Percentiles rank a stretch among this genome's conserved stretches.
phyloP scores from a whole-genome alignment of 2,797 vertebrate species.

The Micromesistius poutassou region DNA sequence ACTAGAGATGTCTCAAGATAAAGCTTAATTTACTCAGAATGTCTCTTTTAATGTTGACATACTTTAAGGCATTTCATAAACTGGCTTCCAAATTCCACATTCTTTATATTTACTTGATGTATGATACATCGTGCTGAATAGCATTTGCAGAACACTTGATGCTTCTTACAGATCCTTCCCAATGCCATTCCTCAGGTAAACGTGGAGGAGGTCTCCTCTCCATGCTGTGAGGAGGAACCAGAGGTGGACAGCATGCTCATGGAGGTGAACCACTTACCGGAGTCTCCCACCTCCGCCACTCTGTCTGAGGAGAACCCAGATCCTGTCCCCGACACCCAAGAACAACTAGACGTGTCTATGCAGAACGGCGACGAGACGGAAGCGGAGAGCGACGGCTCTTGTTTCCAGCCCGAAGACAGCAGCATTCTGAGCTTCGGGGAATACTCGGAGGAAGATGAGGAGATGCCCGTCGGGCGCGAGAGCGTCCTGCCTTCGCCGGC shows the following conservation, averaged over 20 bases:
- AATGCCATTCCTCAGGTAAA: constrained; percentile 51
- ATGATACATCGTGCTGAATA: constrained; percentile 37
- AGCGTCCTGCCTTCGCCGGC: constrained; percentile 82
- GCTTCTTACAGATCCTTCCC: constrained; percentile 26
- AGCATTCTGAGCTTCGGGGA: constrained; percentile 80
- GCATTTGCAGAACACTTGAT: constrained; percentile 13
- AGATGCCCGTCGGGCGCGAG: constrained; percentile 39
- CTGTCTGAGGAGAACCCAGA: constrained; percentile 20
- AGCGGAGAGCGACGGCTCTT: constrained; percentile 53
- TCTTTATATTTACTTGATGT: constrained; percentile 26
- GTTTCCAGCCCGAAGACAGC: constrained; percentile 64
- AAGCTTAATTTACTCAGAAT: constrained; percentile 22
- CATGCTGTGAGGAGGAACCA: constrained; percentile 18
- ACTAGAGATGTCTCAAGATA: not conserved
- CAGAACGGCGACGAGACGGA: constrained; percentile 50
- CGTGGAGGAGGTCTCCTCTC: constrained; percentile 34
- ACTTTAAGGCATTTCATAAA: not conserved
- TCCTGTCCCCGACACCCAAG: constrained; percentile 31
- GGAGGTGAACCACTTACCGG: constrained; percentile 21
- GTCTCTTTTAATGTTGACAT: constrained; percentile 12
- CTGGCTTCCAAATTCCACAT: constrained; percentile 28
- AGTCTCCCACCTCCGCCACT: constrained; percentile 28
- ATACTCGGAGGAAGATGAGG: constrained; percentile 77
- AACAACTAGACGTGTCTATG: constrained; percentile 43
- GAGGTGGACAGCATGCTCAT: constrained; percentile 19